Evolutionary conservation across 35 echinoderm and acorn worm species (phyloP).

Genomic region (Stichopus chloronotus): DNA sequence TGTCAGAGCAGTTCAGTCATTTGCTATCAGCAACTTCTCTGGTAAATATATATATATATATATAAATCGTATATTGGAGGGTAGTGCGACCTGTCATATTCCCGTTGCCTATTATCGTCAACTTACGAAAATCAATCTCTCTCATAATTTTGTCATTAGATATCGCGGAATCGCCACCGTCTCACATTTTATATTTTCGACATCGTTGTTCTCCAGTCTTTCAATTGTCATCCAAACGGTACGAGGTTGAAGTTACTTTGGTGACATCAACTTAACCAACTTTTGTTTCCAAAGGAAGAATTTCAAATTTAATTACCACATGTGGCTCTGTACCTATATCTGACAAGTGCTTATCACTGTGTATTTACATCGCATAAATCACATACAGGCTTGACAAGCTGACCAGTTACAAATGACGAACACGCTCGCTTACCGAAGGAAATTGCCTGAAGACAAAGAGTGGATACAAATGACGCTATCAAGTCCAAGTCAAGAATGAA

Average conservation of each 20-base stretch:
- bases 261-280: background rate
- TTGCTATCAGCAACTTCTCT: too few species aligned
- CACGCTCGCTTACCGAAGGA: constrained; percentile 21
- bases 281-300: constrained; percentile 25
- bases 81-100: too few species aligned
- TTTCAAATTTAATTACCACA: constrained; percentile 11
- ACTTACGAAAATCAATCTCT: too few species aligned
- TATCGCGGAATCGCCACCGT: too few species aligned
- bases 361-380: background rate
- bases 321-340: background rate
- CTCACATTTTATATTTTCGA: too few species aligned
- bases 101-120: too few species aligned
- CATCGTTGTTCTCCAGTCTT: too few species aligned
- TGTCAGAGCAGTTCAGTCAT: too few species aligned
- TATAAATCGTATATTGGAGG: too few species aligned
- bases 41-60: too few species aligned
- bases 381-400: background rate
- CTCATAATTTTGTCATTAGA: too few species aligned
- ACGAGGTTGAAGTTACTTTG: background rate
- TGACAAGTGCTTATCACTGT: constrained; percentile 25
- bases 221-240: too few species aligned
- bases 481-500: background rate
- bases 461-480: background rate
- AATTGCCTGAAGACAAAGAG: constrained; percentile 30
- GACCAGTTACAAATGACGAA: constrained; percentile 39